Base-by-base conservation (phyloP, 2,113 vertebrate species). In the Suricata suricatta region DNA sequence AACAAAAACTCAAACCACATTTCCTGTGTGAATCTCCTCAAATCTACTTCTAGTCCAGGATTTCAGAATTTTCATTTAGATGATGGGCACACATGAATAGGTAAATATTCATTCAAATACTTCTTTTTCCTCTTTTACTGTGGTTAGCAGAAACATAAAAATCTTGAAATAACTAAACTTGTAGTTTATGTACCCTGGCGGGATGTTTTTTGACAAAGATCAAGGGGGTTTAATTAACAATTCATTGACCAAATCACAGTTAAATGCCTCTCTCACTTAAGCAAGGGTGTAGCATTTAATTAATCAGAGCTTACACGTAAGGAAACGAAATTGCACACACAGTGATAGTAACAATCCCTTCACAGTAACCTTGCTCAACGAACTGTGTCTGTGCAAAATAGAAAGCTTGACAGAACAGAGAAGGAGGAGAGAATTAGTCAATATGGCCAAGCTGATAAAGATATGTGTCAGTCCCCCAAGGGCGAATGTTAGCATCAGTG, bases 301-400 rank as follows among this genome's bases (percentile, higher is more conserved):
- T 95, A 95, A n/a, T 94, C 97, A 88, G 29, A 76, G 23, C 71
- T 77, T 63, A 60, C 33, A 47, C 44, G 95, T 90, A 52, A 27
- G 74, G 74, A 95, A 82, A 17, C 21, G 74, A 66, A 66, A 96
- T 95, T 57, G 33, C 60, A 95, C 85, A 76, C 54, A 71, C n/a
- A 60, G 25, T 66, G 66, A 69, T 93, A 90, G 84, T 91, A 92
- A 97, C 16, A 91, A 88, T 87, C 80, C 16, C 9, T 90, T 88
- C 77, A 82, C 38, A 79, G 68, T 85, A 94, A 96, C 85, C 44
- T 69, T 6, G 79, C 27, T 66, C 38, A 88, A 64, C 1, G n/a
- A 68, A 77, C 66, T 86, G 31, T 86, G 41, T 92, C 44, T 97
- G 13, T 84, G 74, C 50, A 96, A 91, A 97, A 86, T 29, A 94